Base-by-base conservation (phyloP, 1,140 invertebrate genomes). In the Philopotamus ludificatus region DNA sequence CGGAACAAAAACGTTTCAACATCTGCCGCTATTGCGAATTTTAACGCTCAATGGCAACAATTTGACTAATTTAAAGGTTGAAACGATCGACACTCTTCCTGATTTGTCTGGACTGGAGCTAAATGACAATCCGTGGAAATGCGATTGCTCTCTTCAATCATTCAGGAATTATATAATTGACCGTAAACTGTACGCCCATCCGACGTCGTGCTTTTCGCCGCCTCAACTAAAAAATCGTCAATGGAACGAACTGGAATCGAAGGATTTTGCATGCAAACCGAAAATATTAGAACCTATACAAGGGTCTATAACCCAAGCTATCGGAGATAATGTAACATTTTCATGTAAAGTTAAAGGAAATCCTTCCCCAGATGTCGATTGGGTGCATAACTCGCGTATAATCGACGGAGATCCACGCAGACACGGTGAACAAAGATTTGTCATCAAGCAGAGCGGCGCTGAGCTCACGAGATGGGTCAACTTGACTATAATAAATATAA, bases 201-300 rank as follows among this genome's bases (percentile, higher is more conserved):
- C 86, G 0, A 91, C 90, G 3, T 79, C 81, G 2, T 94, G 92
- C 73, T 76, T 76, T 9, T 83, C 89, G 67, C 93, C 93, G 0
- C 65, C 80, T 0, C 80, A 82, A 66, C 75, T 94, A 0, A 74
- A 81, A 0, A 86, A 85, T 0, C 86, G 86, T 55, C 76, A 83
- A 15, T 94, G 92, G 91, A 85, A 83, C 55, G 85, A 88, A 12
- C 76, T 93, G 0, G 76, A 78, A 10, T 82, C 86, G 0, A 84
- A 86, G 10, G 86, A 93, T 55, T 94, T 95, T 72, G 92, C 93
- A n/a, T 96, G 93, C 74, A 80, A 84, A 26, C 93, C 93, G 0
- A 82, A 84, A 45, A 90, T 94, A 72, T 42, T 84, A 3, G 77
- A 85, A 75, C 79, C 86, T 63, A 10, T 81, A 54, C 58, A 75